Percentiles rank a stretch among this genome's conserved stretches.
Evolutionary conservation across 2,888 invertebrate genomes (phyloP).

Genomic region (Dryomyza anilis): DNA sequence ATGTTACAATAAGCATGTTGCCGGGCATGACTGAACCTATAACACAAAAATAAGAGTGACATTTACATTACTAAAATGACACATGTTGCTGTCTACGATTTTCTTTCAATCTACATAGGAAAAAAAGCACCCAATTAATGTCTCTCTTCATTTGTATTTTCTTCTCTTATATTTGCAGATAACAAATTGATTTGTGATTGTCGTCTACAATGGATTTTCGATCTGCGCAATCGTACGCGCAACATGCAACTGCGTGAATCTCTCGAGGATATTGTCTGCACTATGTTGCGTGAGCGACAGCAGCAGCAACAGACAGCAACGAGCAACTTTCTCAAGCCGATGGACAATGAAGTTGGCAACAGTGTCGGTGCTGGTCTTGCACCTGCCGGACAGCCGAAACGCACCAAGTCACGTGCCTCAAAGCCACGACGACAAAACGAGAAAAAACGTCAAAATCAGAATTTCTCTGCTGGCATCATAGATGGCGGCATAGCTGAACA

Average conservation of each 20-base stretch:
- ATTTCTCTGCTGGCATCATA: slow-evolving; percentile 3
- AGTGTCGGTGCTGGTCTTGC: not conserved
- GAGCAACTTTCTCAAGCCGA: slow-evolving; percentile 29
- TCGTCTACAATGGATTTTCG: slow-evolving; percentile 79
- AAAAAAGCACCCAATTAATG: slow-evolving; percentile 26
- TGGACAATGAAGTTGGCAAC: slow-evolving; percentile 12
- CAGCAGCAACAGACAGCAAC: slow-evolving; percentile 36
- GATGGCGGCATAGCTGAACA: not conserved
- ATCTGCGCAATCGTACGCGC: slow-evolving; percentile 70
- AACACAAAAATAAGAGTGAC: slow-evolving; percentile 39
- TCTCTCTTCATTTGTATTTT: no score
- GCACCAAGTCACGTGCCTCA: slow-evolving; percentile 19
- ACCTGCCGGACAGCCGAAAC: not conserved
- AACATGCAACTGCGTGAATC: slow-evolving; percentile 72
- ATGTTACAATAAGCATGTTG: no score
- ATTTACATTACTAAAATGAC: slow-evolving; percentile 32
- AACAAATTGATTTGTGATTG: slow-evolving; percentile 86
- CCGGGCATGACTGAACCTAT: no score
- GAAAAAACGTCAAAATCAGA: slow-evolving; percentile 14
- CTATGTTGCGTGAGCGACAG: no score
- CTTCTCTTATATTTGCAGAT: slow-evolving; percentile 65
- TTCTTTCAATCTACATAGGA: not conserved
- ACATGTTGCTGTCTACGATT: not conserved
- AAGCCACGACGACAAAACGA: slow-evolving; percentile 17
- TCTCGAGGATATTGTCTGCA: slow-evolving; percentile 74